Base-by-base conservation (phyloP, 2,888 invertebrate genomes). In the Uropetala carovei region DNA sequence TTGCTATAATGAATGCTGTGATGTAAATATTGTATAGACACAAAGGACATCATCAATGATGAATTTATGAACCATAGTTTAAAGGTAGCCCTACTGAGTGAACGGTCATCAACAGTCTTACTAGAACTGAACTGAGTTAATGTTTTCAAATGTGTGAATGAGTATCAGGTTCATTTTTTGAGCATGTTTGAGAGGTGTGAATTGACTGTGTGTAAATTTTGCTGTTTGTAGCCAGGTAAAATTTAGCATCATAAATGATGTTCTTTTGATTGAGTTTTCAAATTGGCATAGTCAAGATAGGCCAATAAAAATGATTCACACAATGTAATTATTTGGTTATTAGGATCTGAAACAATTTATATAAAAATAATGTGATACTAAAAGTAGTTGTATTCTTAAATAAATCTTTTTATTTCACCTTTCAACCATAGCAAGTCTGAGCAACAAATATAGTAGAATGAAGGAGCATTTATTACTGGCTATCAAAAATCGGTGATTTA, bases 1-100 rank as follows among this genome's bases (percentile, higher is more conserved):
- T 89, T 89, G 89, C 89, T 89, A 89, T 89, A 89, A 89, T 89
- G 68, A 89, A 89, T 68, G 89, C 89, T 89, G 89, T 89, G 89
- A 89, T 89, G 89, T 89, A 89, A 89, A 89, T 89, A 89, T 64
- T 89, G 89, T 89, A 89, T 89, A 89, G 89, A 64, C 64, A 89
- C 60, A 68, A 22, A 64, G 18, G 60, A 43, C 64, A 64, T 68
- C 89, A 89, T 64, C 30, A 89, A 89, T 89, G 64, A 89, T 68
- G 22, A 27, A 27, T 75, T 75, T 27, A 75, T 75, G 22, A 75
- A 27, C 22, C 27, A 13, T 75, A 16, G 43, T 64, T 89, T 68
- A 89, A 60, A 56, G n/a, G 56, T 89, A 89, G 89, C 27, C 89
- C 89, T 56, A 89, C 18, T 68, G 89, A 89, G 89, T 60, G 64